Evolutionary conservation across 2,888 invertebrate species (phyloP).

Genomic region (Siphonodentalium dalli): DNA sequence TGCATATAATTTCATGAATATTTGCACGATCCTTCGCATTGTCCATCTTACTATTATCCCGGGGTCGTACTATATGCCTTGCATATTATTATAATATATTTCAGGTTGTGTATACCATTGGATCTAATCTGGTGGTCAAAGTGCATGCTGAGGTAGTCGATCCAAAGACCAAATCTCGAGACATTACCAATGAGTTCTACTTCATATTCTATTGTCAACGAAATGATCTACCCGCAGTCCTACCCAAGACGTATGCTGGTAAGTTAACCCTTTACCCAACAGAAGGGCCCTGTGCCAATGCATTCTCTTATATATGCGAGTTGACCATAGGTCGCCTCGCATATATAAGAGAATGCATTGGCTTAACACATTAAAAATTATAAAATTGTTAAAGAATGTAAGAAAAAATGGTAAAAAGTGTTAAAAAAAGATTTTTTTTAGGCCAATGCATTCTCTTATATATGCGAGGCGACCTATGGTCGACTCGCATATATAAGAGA

Average conservation of each 20-base stretch:
- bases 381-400: not conserved
- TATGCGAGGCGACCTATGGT: no score
- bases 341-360: not conserved
- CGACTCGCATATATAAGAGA: no score
- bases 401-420: not conserved
- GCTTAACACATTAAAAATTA: not conserved
- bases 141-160: conserved; percentile 76
- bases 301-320: not conserved
- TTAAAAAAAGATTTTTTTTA: no score
- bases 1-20: no score
- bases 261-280: conserved; percentile 16
- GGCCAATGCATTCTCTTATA: no score
- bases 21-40: no score
- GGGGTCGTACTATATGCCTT: no score
- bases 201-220: conserved; percentile 72
- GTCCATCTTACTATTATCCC: no score
- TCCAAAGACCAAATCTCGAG: conserved; percentile 69
- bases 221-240: conserved; percentile 67
- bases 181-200: conserved; percentile 78
- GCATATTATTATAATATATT: no score
- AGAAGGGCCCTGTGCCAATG: not conserved
- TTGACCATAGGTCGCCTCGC: not conserved
- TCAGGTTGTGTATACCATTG: conserved; percentile 69
- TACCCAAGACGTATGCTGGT: conserved; percentile 77
- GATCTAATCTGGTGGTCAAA: conserved; percentile 71